phyloP scores from a whole-genome alignment of 2,888 invertebrate genomes.

The Trypoxylon attenuatum region DNA sequence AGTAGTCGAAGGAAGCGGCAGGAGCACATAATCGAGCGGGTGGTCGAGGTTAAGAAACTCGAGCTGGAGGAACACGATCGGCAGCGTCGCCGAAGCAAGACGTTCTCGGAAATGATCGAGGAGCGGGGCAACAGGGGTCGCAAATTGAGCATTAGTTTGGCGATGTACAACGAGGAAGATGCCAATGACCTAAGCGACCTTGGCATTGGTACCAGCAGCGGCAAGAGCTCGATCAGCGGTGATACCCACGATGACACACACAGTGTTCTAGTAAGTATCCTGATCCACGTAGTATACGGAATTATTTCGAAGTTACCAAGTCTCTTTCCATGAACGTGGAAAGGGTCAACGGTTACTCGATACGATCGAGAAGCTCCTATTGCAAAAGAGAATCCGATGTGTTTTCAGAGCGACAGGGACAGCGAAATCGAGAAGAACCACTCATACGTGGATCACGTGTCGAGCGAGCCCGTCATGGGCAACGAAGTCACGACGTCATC shows the following conservation, averaged over 20 bases:
- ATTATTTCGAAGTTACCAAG: too few relatives aligned
- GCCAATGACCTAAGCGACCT: slow-evolving; percentile 90
- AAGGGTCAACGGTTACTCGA: too few relatives aligned
- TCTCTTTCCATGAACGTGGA: too few relatives aligned
- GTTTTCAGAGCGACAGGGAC: slow-evolving; percentile 71
- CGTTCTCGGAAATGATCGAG: slow-evolving; percentile 95
- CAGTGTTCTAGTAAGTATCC: slow-evolving; percentile 67
- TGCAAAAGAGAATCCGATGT: not conserved
- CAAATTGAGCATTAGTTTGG: slow-evolving; percentile 78
- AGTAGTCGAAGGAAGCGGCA: slow-evolving; percentile 93
- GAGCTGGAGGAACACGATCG: slow-evolving; percentile 86
- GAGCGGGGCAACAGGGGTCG: slow-evolving; percentile 81
- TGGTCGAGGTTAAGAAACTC: slow-evolving; percentile 91
- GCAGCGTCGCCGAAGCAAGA: slow-evolving; percentile 88
- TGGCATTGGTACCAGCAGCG: slow-evolving; percentile 79
- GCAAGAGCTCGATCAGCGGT: slow-evolving; percentile 72
- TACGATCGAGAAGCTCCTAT: not conserved
- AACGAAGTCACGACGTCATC: slow-evolving; percentile 71
- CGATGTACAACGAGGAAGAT: slow-evolving; percentile 88
- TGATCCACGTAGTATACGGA: too few relatives aligned
- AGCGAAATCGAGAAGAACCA: slow-evolving; percentile 73
- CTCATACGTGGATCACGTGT: slow-evolving; percentile 67
- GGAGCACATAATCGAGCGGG: slow-evolving; percentile 92
- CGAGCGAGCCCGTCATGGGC: slow-evolving; percentile 57
- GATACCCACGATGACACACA: slow-evolving; percentile 72